Conservation (phyloP, 2,888 invertebrate species). For the Leucania comma region DNA sequence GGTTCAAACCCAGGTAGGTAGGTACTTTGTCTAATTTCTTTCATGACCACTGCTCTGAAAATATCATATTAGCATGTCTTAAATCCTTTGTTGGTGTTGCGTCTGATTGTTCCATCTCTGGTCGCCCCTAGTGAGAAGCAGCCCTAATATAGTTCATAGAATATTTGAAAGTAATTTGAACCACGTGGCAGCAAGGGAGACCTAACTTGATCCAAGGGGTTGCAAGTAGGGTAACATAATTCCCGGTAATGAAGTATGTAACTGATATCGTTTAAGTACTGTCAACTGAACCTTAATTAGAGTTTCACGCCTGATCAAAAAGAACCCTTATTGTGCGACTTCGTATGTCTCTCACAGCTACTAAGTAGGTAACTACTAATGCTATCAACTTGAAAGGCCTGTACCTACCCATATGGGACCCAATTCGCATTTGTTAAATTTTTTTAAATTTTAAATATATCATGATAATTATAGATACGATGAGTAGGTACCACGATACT, state of each 20-base stretch:
- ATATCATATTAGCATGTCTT: too few species aligned
- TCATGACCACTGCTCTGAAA: too few species aligned
- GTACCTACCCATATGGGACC: not conserved
- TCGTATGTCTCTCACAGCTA: not conserved
- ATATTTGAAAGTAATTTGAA: conserved; percentile 23
- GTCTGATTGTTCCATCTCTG: too few species aligned
- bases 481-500: too few species aligned
- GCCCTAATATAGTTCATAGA: not conserved
- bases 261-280: conserved; percentile 51
- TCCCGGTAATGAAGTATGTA: conserved; percentile 46
- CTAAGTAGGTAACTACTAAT: not conserved
- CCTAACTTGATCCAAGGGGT: conserved; percentile 35
- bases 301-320: not conserved
- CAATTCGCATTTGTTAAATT: not conserved
- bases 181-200: conserved; percentile 28
- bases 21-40: too few species aligned
- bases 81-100: too few species aligned
- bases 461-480: too few species aligned
- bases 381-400: too few species aligned
- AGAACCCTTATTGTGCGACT: not conserved
- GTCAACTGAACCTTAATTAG: conserved; percentile 16
- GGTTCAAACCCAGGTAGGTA: too few species aligned
- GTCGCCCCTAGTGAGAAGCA: too few species aligned
- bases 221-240: conserved; percentile 49
- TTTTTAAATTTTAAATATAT: not conserved